Evolutionary conservation across 30 jellyfish, hydroid and myxozoan genomes (phyloP).

Genomic region (Morbakka virulenta): DNA sequence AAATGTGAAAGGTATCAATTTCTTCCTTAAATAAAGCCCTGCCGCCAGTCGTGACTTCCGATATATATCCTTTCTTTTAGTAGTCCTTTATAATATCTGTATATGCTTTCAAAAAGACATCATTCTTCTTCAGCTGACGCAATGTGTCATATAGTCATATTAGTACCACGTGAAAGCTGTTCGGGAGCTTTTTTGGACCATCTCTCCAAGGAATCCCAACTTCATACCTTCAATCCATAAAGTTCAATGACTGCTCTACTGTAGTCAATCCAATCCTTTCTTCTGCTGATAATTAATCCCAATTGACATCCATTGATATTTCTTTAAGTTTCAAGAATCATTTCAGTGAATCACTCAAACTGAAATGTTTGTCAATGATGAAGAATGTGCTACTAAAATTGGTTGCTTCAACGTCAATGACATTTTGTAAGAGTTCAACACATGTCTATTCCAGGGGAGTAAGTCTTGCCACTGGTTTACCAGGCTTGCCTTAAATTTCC

Average conservation of each 20-base stretch:
- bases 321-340: too few species aligned
- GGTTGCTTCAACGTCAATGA: too few species aligned
- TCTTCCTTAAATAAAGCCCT: background rate
- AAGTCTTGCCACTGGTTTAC: constrained; percentile 34
- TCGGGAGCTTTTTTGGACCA: background rate
- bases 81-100: background rate
- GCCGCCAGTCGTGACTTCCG: background rate
- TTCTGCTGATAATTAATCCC: too few species aligned
- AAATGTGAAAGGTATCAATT: background rate
- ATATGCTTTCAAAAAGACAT: constrained; percentile 14
- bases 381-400: too few species aligned
- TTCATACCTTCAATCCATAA: constrained; percentile 32
- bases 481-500: too few species aligned
- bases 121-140: constrained; percentile 27
- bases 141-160: constrained; percentile 19
- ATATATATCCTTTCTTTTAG: background rate
- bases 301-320: too few species aligned
- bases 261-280: too few species aligned
- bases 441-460: constrained; percentile 43
- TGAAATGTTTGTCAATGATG: too few species aligned
- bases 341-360: too few species aligned
- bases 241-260: constrained; percentile 8
- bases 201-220: constrained; percentile 36
- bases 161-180: constrained; percentile 16
- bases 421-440: too few species aligned